Base-by-base conservation (phyloP, 2,797 vertebrate genomes). In the Sebastes goodei region DNA sequence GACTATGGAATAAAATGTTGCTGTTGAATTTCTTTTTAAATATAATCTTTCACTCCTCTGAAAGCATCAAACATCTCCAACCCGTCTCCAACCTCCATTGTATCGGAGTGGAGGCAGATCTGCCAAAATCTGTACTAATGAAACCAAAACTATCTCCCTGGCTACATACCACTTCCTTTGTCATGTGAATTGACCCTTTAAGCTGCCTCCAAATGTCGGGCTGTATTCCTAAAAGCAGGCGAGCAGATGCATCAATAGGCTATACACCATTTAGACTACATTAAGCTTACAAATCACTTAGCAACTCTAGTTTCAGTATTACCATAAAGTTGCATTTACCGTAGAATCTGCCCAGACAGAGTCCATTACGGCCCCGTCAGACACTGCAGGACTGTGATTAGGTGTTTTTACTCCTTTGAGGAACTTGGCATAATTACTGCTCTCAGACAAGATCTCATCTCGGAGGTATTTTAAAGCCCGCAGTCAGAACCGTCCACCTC, bases 371-470 rank as follows among this genome's bases (percentile, higher is more conserved):
- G 63, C 61, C 52, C 76, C 10, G 1, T 65, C 76, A 53, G 56
- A 74, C 68, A 17, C 49, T 59, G 7, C 33, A 57, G 55, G 52
- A 33, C 46, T 11, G 57, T 21, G 49, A 73, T 57, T 32, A 67
- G 52, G 46, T 75, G 73, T 72, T 68, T 75, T 75, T 61, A 62
- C 63, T 70, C 56, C 71, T 65, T 20, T 74, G 33, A 71, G 29
- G 76, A 78, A 74, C 69, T 64, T 68, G 35, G 55, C 14, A 42
- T 86, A 78, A 91, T 88, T 60, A 81, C 74, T 49, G 70, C 21
- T 76, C 59, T 75, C 8, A 75, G 83, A 81, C 82, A 32, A 64
- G 56, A 84, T 75, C 83, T 86, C 77, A 88, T 78, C 69, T 83
- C 29, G n/a, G 64, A 87, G 76, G 80, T 68, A 77, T 88, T 83